A percentile compares a stretch with the other conserved stretches of the same genome.
Evolutionary conservation across 1,140 invertebrate species (phyloP).

Genomic region (Adoxophyes honmai): DNA sequence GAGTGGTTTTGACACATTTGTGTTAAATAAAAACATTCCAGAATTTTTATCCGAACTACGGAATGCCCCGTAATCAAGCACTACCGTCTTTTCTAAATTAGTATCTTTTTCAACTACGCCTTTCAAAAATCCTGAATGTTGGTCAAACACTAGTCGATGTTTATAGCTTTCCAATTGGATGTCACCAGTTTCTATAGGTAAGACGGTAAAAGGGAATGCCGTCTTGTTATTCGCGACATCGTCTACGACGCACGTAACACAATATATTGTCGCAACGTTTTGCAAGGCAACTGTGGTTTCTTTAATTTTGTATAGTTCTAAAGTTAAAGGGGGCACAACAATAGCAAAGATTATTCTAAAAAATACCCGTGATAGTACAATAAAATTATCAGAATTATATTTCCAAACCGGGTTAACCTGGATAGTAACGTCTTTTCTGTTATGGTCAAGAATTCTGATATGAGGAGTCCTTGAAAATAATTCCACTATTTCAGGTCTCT

Average conservation of each 20-base stretch:
- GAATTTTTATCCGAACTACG: constrained; percentile 46
- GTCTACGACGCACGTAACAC: constrained; percentile 77
- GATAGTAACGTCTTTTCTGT: constrained; percentile 77
- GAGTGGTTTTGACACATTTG: constrained; percentile 46
- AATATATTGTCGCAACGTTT: constrained; percentile 80
- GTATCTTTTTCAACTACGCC: constrained; percentile 49
- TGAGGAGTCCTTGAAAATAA: constrained; percentile 81
- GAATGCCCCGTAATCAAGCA: constrained; percentile 57
- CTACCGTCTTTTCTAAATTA: constrained; percentile 33
- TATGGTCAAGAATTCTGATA: constrained; percentile 82
- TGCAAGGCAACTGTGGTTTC: constrained; percentile 52
- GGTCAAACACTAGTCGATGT: constrained; percentile 84
- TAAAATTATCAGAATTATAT: constrained; percentile 44
- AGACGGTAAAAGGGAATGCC: constrained; percentile 75
- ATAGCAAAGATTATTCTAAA: constrained; percentile 86
- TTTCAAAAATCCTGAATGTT: constrained; percentile 84
- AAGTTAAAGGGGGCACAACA: constrained; percentile 82
- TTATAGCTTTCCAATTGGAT: constrained; percentile 87
- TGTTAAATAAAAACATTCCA: constrained; percentile 58
- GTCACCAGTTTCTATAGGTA: constrained; percentile 81
- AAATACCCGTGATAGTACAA: constrained; percentile 78
- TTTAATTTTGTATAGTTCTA: constrained; percentile 80
- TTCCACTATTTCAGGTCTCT: constrained; percentile 83
- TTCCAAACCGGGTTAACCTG: constrained; percentile 89
- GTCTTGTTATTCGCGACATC: constrained; percentile 32